Evolutionary conservation across 2,113 vertebrate genomes (phyloP).

Genomic region (Cynoglossus semilaevis): DNA sequence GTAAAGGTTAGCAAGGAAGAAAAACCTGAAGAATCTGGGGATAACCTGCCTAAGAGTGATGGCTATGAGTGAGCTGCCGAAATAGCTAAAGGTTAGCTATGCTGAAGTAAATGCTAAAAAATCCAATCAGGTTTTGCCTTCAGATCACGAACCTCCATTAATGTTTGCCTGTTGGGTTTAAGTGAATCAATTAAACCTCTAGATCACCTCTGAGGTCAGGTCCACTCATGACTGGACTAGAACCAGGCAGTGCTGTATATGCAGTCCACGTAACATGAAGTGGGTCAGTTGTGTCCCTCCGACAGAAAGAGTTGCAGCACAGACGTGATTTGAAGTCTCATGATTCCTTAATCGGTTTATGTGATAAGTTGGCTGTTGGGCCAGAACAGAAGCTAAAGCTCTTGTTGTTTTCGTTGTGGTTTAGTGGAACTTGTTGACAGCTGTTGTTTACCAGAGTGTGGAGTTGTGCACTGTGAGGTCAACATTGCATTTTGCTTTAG

Average conservation of each 20-base stretch:
- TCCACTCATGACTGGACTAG: conserved; percentile 9
- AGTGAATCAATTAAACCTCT: conserved; percentile 42
- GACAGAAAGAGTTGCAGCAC: conserved; percentile 10
- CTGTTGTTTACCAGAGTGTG: conserved; percentile 11
- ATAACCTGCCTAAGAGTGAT: too few relatives aligned
- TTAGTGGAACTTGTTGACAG: conserved; percentile 25
- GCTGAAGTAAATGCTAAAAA: too few relatives aligned
- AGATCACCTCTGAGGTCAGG: conserved; percentile 29
- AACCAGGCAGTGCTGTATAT: not conserved
- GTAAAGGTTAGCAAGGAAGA: too few relatives aligned
- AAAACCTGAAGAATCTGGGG: too few relatives aligned
- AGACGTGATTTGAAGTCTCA: conserved; percentile 46
- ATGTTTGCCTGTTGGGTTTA: conserved; percentile 19
- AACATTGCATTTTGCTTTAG: not conserved
- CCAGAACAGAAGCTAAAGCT: conserved; percentile 39
- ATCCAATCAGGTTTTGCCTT: too few relatives aligned
- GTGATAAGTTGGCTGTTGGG: conserved; percentile 30
- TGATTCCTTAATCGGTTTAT: conserved; percentile 55
- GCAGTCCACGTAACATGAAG: conserved; percentile 15
- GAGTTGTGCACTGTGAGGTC: conserved; percentile 3
- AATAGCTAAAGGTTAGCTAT: too few relatives aligned
- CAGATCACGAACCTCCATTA: conserved; percentile 17
- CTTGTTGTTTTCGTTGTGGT: conserved; percentile 35
- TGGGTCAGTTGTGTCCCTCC: conserved; percentile 28
- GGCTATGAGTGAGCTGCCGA: too few relatives aligned